Evolutionary conservation across 2,888 invertebrate genomes (phyloP).

Genomic region (Drosophila affinis): DNA sequence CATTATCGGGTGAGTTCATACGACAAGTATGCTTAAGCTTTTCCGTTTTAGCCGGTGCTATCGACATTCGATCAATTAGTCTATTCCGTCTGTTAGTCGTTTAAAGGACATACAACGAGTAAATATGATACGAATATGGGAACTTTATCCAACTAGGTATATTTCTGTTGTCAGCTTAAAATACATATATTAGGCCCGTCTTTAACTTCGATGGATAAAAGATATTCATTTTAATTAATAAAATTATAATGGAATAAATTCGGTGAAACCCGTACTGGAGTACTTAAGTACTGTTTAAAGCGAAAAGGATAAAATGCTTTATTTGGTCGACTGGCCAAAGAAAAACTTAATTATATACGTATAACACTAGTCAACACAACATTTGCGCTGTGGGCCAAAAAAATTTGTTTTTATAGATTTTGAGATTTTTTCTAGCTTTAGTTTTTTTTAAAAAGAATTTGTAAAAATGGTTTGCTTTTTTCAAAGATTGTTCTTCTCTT

Average conservation of each 20-base stretch:
- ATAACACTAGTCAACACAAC: neutral
- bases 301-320: slow-evolving; percentile 7
- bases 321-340: too few species aligned
- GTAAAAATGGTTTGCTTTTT: too few species aligned
- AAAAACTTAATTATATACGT: neutral
- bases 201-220: neutral
- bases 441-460: too few species aligned
- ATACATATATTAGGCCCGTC: too few species aligned
- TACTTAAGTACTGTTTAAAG: slow-evolving; percentile 66
- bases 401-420: too few species aligned
- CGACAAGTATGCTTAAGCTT: slow-evolving; percentile 1
- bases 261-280: slow-evolving; percentile 73
- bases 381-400: too few species aligned
- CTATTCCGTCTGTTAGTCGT: neutral
- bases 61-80: neutral
- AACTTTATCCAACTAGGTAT: too few species aligned
- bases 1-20: slow-evolving; percentile 76
- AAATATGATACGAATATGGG: too few species aligned
- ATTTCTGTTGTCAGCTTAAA: too few species aligned
- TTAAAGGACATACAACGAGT: neutral
- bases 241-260: slow-evolving; percentile 31
- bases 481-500: too few species aligned
- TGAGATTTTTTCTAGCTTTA: too few species aligned
- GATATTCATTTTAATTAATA: slow-evolving; percentile 44
- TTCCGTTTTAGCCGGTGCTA: neutral